phyloP scores from a whole-genome alignment of 2,797 vertebrate species.

The Remorina albescens region DNA sequence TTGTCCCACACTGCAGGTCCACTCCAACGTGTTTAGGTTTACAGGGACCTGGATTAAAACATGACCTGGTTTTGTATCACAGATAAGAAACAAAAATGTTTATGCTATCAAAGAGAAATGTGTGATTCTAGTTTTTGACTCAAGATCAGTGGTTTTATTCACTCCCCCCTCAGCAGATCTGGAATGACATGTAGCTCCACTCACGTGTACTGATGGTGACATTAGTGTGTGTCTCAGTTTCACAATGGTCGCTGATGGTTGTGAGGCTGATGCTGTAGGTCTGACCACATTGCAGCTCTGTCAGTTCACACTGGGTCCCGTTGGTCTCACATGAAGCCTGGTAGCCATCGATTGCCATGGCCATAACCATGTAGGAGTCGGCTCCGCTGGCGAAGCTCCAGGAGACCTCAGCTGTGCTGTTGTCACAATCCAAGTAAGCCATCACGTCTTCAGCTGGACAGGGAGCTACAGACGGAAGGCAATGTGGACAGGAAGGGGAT shows the following conservation, averaged over 20 bases:
- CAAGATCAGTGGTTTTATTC: not conserved
- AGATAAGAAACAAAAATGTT: not conserved
- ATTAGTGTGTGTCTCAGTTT: constrained; percentile 29
- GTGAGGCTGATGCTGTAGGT: constrained; percentile 76
- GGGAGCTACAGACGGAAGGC: constrained; percentile 72
- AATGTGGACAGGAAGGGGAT: not conserved
- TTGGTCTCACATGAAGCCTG: constrained; percentile 59
- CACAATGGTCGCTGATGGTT: constrained; percentile 65
- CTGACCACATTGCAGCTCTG: constrained; percentile 77
- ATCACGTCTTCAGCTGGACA: constrained; percentile 67
- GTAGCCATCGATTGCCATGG: constrained; percentile 55
- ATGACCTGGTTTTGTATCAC: not conserved
- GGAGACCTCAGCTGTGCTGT: constrained; percentile 66
- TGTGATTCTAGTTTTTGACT: not conserved
- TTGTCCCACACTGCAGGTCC: constrained; percentile 74
- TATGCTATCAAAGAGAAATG: not conserved
- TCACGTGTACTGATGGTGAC: constrained; percentile 80
- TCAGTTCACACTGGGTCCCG: constrained; percentile 69
- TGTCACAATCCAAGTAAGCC: constrained; percentile 68
- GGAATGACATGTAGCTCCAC: constrained; percentile 35
- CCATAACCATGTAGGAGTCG: constrained; percentile 70
- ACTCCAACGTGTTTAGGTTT: constrained; percentile 70
- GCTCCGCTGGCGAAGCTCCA: constrained; percentile 73
- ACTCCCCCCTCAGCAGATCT: not conserved
- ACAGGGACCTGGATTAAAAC: constrained; percentile 81